Evolutionary conservation across 2,888 invertebrate genomes (phyloP).

Genomic region (Invenusta paracnida): DNA sequence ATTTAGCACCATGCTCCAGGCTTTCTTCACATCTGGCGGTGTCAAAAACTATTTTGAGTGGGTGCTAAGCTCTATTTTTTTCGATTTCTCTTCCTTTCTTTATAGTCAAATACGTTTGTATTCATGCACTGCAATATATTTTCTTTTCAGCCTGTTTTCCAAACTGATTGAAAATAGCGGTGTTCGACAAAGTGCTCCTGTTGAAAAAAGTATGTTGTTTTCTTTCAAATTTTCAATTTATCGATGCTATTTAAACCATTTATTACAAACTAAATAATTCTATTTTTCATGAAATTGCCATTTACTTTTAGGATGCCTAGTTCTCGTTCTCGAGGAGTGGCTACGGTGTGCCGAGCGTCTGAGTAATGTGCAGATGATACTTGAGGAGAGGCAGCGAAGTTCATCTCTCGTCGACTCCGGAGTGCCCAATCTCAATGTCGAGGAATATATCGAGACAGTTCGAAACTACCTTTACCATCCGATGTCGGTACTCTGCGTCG

Average conservation of each 20-base stretch:
- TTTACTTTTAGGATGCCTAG: too few species aligned
- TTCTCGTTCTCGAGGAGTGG: not conserved
- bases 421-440: not conserved
- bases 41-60: not conserved
- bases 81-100: not conserved
- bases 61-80: not conserved
- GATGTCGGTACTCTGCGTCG: not conserved
- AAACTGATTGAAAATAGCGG: not conserved
- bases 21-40: not conserved
- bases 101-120: too few species aligned
- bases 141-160: not conserved
- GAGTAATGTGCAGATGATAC: not conserved
- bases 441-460: not conserved
- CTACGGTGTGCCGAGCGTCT: conserved; percentile 5
- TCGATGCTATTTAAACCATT: too few species aligned
- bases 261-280: too few species aligned
- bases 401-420: not conserved
- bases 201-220: not conserved
- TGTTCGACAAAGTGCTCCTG: not conserved
- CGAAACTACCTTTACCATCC: not conserved
- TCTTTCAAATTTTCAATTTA: not conserved
- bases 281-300: too few species aligned
- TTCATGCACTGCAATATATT: too few species aligned
- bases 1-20: not conserved
- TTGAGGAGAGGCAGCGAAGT: not conserved